phyloP scores from a whole-genome alignment of 1,140 invertebrate species.

The Heterodera schachtii region DNA sequence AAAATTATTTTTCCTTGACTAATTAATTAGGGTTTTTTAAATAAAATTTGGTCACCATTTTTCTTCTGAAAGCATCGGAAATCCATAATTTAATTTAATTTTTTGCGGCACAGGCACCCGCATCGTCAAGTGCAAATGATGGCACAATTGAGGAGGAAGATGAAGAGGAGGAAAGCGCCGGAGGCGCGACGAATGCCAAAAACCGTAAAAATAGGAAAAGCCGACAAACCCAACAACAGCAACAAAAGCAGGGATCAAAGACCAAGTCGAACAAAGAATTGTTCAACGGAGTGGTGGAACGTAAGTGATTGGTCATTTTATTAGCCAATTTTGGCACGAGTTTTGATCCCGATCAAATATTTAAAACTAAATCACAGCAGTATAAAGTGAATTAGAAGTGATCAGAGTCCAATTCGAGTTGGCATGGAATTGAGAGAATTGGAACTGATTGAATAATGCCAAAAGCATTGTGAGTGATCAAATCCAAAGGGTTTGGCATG shows the following conservation, averaged over 20 bases:
- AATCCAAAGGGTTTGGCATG: too few species aligned
- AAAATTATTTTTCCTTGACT: too few species aligned
- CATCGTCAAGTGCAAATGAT: background rate
- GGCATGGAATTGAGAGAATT: too few species aligned
- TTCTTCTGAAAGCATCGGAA: too few species aligned
- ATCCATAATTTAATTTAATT: too few species aligned
- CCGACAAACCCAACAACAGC: background rate
- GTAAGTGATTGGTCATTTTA: slow-evolving; percentile 20
- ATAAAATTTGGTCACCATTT: too few species aligned
- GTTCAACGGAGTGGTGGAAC: slow-evolving; percentile 30
- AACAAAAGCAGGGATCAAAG: background rate
- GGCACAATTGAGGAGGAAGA: slow-evolving; percentile 8
- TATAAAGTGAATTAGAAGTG: too few species aligned
- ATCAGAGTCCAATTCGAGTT: too few species aligned
- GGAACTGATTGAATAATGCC: too few species aligned
- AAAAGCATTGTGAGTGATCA: too few species aligned
- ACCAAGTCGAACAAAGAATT: slow-evolving; percentile 13
- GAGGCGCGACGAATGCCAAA: background rate
- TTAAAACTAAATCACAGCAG: too few species aligned
- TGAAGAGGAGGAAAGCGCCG: background rate
- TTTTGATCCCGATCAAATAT: background rate
- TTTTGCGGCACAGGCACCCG: background rate
- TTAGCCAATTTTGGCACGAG: slow-evolving; percentile 2
- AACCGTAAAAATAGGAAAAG: background rate
- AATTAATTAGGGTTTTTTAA: too few species aligned